Percentiles rank a stretch among this genome's conserved stretches.
phyloP scores from a whole-genome alignment of 2,797 vertebrate species.

The Kryptopterus vitreolus region DNA sequence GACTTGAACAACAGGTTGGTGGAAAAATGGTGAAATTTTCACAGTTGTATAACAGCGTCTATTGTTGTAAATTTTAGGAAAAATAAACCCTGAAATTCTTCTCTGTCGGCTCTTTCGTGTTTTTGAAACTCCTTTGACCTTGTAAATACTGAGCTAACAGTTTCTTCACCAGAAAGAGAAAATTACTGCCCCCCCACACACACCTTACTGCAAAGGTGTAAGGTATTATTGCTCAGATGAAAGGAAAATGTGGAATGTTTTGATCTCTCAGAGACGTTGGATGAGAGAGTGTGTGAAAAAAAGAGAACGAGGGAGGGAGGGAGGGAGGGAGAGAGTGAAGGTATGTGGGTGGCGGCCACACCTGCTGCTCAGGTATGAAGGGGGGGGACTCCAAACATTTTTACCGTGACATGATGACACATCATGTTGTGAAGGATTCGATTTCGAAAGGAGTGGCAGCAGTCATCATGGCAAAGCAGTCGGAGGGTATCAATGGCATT shows the following conservation, averaged over 20 bases:
- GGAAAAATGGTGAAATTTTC: not conserved
- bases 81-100: not conserved
- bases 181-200: not conserved
- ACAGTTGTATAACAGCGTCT: not conserved
- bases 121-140: not conserved
- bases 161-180: conserved; percentile 11
- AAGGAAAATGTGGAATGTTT: conserved; percentile 39
- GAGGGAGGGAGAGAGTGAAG: conserved; percentile 4
- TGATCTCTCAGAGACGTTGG: conserved; percentile 15
- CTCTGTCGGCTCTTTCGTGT: not conserved
- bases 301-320: not conserved
- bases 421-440: conserved; percentile 11
- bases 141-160: conserved; percentile 4
- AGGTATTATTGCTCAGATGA: conserved; percentile 37
- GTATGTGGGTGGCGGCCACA: conserved; percentile 23
- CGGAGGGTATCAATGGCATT: not conserved
- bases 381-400: conserved; percentile 8
- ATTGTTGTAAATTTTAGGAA: not conserved
- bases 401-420: conserved; percentile 8
- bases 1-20: not conserved
- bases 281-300: conserved; percentile 14
- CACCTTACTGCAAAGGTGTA: conserved; percentile 10
- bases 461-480: conserved; percentile 4
- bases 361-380: conserved; percentile 32
- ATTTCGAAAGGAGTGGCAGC: conserved; percentile 26